phyloP scores from a whole-genome alignment of 2,797 vertebrate species.

The Sorex maritimensis region DNA sequence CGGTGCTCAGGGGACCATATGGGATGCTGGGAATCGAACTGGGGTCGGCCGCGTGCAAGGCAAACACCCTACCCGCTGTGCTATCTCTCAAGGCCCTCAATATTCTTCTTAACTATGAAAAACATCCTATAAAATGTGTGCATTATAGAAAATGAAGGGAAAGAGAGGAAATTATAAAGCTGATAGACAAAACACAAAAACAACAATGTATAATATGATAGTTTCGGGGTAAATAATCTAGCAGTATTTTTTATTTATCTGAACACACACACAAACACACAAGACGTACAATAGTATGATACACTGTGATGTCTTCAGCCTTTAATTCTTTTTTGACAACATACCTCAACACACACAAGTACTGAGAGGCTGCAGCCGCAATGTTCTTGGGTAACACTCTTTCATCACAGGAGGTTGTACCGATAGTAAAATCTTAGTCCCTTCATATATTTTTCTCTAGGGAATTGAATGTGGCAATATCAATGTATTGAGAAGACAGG shows the following conservation, averaged over 20 bases:
- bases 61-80: no score
- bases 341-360: not conserved
- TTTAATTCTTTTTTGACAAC: not conserved
- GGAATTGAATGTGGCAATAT: not conserved
- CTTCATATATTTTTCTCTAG: not conserved
- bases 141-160: not conserved
- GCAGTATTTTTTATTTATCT: not conserved
- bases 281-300: not conserved
- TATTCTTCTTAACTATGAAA: not conserved
- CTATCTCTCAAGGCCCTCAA: not conserved
- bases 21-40: no score
- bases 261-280: not conserved
- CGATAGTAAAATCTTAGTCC: not conserved
- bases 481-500: not conserved
- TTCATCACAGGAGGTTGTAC: not conserved
- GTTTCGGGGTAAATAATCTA: not conserved
- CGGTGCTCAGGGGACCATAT: no score
- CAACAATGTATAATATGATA: not conserved
- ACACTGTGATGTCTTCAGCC: not conserved
- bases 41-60: no score
- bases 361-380: not conserved
- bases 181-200: not conserved
- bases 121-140: not conserved
- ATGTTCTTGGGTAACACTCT: not conserved
- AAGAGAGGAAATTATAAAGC: constrained; percentile 6